These are phyloP conservation scores for Melanotaenia nigrans DNA, from an alignment of 2,797 vertebrate genomes.

Conservation along the genomic window DNA sequence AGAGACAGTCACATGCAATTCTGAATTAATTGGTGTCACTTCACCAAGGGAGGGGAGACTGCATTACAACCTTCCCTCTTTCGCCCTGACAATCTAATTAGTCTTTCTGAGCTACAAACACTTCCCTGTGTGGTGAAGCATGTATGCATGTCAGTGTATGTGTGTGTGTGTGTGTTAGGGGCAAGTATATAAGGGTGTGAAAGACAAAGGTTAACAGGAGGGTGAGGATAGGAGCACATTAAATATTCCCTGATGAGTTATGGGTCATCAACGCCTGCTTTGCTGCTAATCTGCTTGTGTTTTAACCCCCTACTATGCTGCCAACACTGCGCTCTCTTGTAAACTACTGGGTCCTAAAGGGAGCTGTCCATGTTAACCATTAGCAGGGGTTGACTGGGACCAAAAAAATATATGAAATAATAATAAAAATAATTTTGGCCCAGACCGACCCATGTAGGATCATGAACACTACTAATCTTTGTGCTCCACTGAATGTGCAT, in stretches of 20 bases:
- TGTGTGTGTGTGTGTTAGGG: constrained; percentile 19
- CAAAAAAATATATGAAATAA: too few species aligned
- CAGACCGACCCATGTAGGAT: too few species aligned
- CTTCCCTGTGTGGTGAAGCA: constrained; percentile 14
- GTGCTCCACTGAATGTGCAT: too few species aligned
- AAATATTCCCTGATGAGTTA: constrained; percentile 62
- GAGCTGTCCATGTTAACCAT: background rate
- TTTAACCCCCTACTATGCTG: background rate
- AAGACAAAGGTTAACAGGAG: constrained; percentile 34
- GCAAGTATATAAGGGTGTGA: constrained; percentile 33
- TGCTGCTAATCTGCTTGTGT: constrained; percentile 68
- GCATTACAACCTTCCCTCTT: constrained; percentile 32
- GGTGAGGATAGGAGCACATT: constrained; percentile 18
- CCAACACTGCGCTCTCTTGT: constrained; percentile 9
- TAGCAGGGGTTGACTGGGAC: too few species aligned
- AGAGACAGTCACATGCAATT: constrained; percentile 58
- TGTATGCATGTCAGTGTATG: constrained; percentile 11
- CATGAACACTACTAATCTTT: too few species aligned
- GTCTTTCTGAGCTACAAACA: constrained; percentile 66
- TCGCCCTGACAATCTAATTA: constrained; percentile 78
- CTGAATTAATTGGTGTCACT: constrained; percentile 81
- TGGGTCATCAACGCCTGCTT: constrained; percentile 67
- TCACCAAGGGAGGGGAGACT: constrained; percentile 36
- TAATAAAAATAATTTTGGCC: too few species aligned
- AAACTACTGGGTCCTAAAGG: constrained; percentile 11